Evolutionary conservation across 2,797 vertebrate species (phyloP).

Genomic region (Peromyscus melanophrys): DNA sequence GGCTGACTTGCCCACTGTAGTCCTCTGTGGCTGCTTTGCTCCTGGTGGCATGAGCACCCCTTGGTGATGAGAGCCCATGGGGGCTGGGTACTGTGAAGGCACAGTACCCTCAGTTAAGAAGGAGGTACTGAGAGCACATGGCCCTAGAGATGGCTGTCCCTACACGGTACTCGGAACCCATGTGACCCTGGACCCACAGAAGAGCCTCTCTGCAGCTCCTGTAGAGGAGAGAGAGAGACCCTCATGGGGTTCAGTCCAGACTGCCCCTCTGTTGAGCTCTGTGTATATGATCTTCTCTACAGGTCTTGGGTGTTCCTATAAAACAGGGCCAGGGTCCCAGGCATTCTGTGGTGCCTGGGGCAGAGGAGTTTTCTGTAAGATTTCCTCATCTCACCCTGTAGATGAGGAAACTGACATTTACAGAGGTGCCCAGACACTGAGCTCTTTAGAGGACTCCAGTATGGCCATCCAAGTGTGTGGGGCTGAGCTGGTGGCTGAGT

Average conservation of each 20-base stretch:
- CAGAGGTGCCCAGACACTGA: no score
- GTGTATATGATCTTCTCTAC: neutral
- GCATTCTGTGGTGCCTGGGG: neutral
- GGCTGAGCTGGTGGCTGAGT: neutral
- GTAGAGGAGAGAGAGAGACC: neutral
- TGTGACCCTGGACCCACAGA: neutral
- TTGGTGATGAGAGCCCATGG: rapidly evolving
- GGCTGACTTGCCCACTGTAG: neutral
- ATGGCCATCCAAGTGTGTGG: neutral
- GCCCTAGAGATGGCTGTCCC: neutral
- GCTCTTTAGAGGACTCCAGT: neutral
- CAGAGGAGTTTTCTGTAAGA: neutral
- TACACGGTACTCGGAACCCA: rapidly evolving
- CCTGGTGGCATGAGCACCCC: neutral
- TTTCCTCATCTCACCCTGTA: neutral
- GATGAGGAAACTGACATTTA: neutral
- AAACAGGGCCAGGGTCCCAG: neutral
- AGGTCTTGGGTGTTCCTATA: neutral
- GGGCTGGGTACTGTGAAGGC: neutral
- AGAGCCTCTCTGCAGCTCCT: neutral
- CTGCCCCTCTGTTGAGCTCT: neutral
- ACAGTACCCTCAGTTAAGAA: neutral
- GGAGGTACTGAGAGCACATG: neutral
- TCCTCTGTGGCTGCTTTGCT: neutral
- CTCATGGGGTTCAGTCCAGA: rapidly evolving